These are phyloP conservation scores for Phorcus lineatus DNA, from an alignment of 2,888 invertebrate genomes.

Conservation along the genomic window DNA sequence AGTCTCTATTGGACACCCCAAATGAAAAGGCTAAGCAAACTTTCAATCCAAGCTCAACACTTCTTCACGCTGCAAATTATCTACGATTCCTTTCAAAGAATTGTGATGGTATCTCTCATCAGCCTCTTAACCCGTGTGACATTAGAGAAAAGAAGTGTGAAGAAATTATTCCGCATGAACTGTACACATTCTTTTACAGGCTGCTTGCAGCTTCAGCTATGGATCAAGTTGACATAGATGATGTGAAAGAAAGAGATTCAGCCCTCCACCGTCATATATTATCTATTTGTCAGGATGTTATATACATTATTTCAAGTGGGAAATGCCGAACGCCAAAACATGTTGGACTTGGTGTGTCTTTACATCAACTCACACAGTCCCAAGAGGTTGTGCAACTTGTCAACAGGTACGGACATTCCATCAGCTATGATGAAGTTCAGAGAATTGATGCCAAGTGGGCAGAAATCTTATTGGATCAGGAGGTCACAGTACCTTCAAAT, in stretches of 20 bases:
- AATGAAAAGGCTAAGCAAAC: no score
- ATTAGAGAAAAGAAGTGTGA: constrained; percentile 10
- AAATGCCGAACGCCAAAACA: constrained; percentile 35
- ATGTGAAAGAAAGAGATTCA: constrained; percentile 18
- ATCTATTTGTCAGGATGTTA: constrained; percentile 27
- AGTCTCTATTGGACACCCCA: no score
- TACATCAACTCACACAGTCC: constrained; percentile 31
- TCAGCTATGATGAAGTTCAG: constrained; percentile 27
- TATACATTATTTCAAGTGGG: constrained; percentile 25
- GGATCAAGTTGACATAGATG: background rate
- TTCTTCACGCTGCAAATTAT: no score
- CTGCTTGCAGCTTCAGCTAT: background rate
- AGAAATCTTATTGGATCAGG: background rate
- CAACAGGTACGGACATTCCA: constrained; percentile 26
- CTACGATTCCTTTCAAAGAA: background rate
- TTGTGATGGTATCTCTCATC: constrained; percentile 6
- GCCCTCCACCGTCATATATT: constrained; percentile 20
- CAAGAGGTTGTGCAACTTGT: constrained; percentile 19
- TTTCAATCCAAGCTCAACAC: no score
- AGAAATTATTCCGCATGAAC: constrained; percentile 1
- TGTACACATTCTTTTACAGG: constrained; percentile 24
- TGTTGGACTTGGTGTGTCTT: constrained; percentile 23
- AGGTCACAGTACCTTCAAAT: constrained; percentile 14
- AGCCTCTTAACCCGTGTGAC: constrained; percentile 29
- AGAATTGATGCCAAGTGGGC: constrained; percentile 30